A percentile compares a stretch with the other conserved stretches of the same genome.
These are phyloP conservation scores for Drosophila saltans DNA, from an alignment of 1,140 invertebrate species.

Conservation along the genomic window DNA sequence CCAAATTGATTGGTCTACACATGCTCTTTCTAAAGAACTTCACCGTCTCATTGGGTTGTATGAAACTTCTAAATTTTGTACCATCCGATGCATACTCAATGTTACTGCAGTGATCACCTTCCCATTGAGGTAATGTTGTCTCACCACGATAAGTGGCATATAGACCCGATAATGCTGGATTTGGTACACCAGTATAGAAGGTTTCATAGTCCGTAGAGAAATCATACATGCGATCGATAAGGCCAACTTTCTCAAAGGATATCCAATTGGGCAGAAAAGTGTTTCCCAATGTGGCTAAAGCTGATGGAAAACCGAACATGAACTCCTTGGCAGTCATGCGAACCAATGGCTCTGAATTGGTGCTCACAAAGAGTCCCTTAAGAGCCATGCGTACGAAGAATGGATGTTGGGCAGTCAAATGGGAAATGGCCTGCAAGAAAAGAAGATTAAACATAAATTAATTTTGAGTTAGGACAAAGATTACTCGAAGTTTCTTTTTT, in stretches of 20 bases:
- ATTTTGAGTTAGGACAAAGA: neutral
- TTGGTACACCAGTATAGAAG: constrained; percentile 89
- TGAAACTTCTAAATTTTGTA: constrained; percentile 90
- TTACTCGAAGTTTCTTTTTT: too few relatives aligned
- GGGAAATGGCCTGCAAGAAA: constrained; percentile 88
- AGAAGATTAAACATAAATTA: neutral
- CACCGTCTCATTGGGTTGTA: constrained; percentile 87
- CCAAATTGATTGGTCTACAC: constrained; percentile 89
- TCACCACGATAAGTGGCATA: constrained; percentile 91
- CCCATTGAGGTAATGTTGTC: constrained; percentile 90
- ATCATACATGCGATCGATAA: constrained; percentile 94
- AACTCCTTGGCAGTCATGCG: constrained; percentile 92
- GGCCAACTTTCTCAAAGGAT: constrained; percentile 90
- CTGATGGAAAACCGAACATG: constrained; percentile 91
- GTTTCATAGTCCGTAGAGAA: constrained; percentile 92
- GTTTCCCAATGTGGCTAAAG: constrained; percentile 90
- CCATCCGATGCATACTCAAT: constrained; percentile 92
- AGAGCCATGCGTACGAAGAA: constrained; percentile 87
- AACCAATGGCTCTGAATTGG: constrained; percentile 87
- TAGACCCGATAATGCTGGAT: constrained; percentile 87
- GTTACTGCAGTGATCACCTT: constrained; percentile 88
- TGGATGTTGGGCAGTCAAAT: constrained; percentile 87
- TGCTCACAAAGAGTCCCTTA: constrained; percentile 88
- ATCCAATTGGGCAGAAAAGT: constrained; percentile 91
- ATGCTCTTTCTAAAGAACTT: constrained; percentile 92